phyloP scores from a whole-genome alignment of 2,888 invertebrate genomes.

The Eupeodes latifasciatus region DNA sequence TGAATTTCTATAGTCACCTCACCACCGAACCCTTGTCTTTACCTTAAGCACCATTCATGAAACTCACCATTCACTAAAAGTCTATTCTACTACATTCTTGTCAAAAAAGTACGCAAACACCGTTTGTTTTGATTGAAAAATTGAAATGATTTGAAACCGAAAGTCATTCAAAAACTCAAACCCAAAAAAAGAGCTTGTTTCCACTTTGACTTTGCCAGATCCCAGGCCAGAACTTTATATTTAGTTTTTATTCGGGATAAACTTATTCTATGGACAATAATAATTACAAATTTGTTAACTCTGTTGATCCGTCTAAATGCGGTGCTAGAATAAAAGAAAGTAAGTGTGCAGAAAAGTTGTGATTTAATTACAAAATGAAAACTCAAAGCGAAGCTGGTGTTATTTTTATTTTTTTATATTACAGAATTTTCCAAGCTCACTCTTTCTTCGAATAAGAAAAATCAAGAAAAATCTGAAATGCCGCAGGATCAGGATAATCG shows the following conservation, averaged over 20 bases:
- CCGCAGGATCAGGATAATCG: slow-evolving; percentile 58
- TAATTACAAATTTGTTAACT: slow-evolving; percentile 80
- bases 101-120: slow-evolving; percentile 21
- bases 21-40: too few relatives aligned
- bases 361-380: not conserved
- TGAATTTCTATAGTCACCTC: too few relatives aligned
- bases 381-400: not conserved
- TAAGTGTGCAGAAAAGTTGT: slow-evolving; percentile 63
- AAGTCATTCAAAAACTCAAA: not conserved
- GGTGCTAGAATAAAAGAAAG: slow-evolving; percentile 81
- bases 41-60: too few relatives aligned
- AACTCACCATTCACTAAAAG: not conserved
- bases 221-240: not conserved
- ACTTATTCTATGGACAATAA: slow-evolving; percentile 61
- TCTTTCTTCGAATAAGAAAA: slow-evolving; percentile 81
- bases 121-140: slow-evolving; percentile 66
- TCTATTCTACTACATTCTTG: slow-evolving; percentile 17
- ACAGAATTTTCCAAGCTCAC: slow-evolving; percentile 82
- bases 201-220: too few relatives aligned
- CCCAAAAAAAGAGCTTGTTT: slow-evolving; percentile 7
- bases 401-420: not conserved
- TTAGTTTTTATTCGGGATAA: slow-evolving; percentile 5
- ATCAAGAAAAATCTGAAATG: slow-evolving; percentile 35
- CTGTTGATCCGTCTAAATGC: slow-evolving; percentile 81
- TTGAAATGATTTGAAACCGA: slow-evolving; percentile 32